These are phyloP conservation scores for Picus viridis DNA, from an alignment of 2,797 vertebrate species.

Conservation along the genomic window DNA sequence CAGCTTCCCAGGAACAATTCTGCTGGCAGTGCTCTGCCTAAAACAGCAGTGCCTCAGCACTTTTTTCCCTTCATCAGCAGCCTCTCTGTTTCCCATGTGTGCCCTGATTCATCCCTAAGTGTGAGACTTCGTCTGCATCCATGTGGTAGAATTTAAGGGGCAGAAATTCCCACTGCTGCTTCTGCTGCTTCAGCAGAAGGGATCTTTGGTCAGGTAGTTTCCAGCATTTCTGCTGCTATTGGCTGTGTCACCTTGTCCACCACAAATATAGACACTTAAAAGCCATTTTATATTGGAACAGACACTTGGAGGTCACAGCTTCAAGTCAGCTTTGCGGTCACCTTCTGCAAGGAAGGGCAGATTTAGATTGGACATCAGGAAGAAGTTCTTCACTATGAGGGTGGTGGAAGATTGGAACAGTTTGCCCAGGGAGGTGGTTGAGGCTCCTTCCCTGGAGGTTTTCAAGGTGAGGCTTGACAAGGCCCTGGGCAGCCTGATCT, in stretches of 20 bases:
- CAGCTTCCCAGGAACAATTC: conserved; percentile 39
- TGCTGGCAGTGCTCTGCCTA: conserved; percentile 25
- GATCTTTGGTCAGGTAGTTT: not conserved
- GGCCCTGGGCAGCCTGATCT: too few relatives aligned
- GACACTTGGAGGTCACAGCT: not conserved
- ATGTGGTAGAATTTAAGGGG: not conserved
- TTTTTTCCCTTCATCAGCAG: not conserved
- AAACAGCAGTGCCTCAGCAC: conserved; percentile 53
- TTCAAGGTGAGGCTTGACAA: too few relatives aligned
- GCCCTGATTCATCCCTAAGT: not conserved
- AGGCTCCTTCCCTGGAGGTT: too few relatives aligned
- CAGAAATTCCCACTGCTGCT: not conserved
- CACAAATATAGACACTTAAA: not conserved
- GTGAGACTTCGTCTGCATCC: not conserved
- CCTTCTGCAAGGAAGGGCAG: not conserved
- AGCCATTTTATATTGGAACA: not conserved
- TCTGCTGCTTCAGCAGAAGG: conserved; percentile 2
- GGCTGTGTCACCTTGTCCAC: not conserved
- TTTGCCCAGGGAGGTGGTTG: too few relatives aligned
- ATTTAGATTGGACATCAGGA: too few relatives aligned
- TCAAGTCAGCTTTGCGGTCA: not conserved
- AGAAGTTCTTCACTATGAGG: too few relatives aligned
- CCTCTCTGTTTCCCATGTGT: conserved; percentile 24
- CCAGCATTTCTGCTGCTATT: not conserved
- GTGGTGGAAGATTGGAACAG: too few relatives aligned